These are phyloP conservation scores for Heliothis subflexa DNA, from an alignment of 1,140 invertebrate species.

Conservation along the genomic window DNA sequence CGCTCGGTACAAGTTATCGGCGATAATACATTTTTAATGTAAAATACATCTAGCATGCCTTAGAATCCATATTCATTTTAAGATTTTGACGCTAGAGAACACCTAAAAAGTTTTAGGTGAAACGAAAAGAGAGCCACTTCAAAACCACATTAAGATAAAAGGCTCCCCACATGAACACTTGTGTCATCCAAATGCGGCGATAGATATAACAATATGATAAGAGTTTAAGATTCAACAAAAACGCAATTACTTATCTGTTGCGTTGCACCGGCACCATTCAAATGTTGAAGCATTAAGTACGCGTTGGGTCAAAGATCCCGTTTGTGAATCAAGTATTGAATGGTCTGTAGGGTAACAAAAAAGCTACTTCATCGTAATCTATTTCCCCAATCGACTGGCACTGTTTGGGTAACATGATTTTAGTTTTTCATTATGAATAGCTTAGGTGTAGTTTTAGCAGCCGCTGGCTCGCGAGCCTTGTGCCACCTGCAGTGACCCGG, in stretches of 20 bases:
- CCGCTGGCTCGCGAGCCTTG: slow-evolving; percentile 24
- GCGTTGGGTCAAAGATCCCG: neutral
- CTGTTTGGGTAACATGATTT: neutral
- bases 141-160: neutral
- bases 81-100: neutral
- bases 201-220: neutral
- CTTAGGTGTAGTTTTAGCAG: neutral
- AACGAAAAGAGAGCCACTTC: neutral
- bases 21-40: neutral
- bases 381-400: neutral
- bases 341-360: slow-evolving; percentile 4
- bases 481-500: slow-evolving; percentile 37
- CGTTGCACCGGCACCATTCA: neutral
- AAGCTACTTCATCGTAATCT: neutral
- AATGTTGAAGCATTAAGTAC: neutral
- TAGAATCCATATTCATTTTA: too few species aligned
- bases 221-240: neutral
- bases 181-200: neutral
- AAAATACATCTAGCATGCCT: neutral
- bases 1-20: neutral
- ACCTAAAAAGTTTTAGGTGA: neutral
- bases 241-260: neutral
- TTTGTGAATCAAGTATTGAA: slow-evolving; percentile 1
- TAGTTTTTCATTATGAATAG: neutral
- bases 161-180: neutral